These are phyloP conservation scores for Carapus acus DNA, from an alignment of 2,797 vertebrate genomes.

Conservation along the genomic window DNA sequence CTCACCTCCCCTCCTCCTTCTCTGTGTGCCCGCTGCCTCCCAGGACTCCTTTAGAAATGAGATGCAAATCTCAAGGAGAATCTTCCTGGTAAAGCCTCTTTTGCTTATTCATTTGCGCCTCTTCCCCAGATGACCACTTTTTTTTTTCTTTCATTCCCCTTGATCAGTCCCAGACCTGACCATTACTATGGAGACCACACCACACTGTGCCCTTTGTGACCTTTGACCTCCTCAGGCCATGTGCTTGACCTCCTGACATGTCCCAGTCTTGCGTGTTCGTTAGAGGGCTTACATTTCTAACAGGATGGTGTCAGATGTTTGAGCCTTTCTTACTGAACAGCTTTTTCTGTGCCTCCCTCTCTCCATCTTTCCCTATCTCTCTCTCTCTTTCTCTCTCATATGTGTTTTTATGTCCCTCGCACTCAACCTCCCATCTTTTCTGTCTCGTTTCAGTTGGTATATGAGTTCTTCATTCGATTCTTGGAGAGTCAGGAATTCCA, in stretches of 20 bases:
- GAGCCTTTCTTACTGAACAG: constrained; percentile 1
- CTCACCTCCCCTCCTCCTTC: constrained; percentile 40
- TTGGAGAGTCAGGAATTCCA: constrained; percentile 99
- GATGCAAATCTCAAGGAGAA: constrained; percentile 63
- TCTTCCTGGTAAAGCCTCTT: constrained; percentile 55
- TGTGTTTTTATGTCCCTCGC: no score
- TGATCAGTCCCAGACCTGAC: not conserved
- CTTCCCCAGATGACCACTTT: constrained; percentile 6
- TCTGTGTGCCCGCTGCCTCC: constrained; percentile 49
- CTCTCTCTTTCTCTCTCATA: no score
- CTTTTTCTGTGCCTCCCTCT: not conserved
- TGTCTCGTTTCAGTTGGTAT: constrained; percentile 82
- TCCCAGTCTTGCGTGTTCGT: constrained; percentile 12
- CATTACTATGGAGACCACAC: not conserved
- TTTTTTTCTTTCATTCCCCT: not conserved
- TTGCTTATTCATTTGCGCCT: constrained; percentile 14
- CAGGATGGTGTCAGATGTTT: not conserved
- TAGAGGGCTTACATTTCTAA: not conserved
- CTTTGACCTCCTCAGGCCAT: constrained; percentile 14
- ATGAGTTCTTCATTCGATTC: constrained; percentile 99
- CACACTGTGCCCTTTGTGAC: constrained; percentile 12
- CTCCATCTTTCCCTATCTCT: not conserved
- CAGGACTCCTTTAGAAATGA: constrained; percentile 66
- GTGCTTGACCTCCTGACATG: constrained; percentile 3
- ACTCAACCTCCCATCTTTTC: not conserved